phyloP scores from a whole-genome alignment of 1,140 invertebrate species.

The Trichoplusia ni region DNA sequence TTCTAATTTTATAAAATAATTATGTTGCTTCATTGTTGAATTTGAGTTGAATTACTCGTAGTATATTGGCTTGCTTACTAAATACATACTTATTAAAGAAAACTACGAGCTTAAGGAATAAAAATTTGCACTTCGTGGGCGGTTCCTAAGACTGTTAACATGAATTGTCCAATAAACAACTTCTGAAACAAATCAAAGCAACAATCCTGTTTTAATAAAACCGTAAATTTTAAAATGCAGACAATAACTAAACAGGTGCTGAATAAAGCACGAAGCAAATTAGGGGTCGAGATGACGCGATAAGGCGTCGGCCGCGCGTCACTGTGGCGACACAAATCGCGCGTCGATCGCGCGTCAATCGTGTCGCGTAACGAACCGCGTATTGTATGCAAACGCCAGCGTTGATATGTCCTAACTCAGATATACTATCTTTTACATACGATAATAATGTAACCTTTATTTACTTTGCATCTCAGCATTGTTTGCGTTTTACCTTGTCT shows the following conservation, averaged over 20 bases:
- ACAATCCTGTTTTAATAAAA: constrained; percentile 14
- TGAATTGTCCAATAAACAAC: no score
- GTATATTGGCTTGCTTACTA: no score
- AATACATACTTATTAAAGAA: no score
- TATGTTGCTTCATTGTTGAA: no score
- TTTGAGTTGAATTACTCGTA: no score
- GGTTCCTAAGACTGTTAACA: no score
- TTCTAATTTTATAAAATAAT: not conserved
- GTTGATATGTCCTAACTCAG: constrained; percentile 19
- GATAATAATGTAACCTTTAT: constrained; percentile 29
- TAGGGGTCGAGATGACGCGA: constrained; percentile 53
- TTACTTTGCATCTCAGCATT: constrained; percentile 9
- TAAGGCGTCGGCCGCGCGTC: constrained; percentile 47
- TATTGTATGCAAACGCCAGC: constrained; percentile 69
- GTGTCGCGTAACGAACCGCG: constrained; percentile 57
- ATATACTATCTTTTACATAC: constrained; percentile 30
- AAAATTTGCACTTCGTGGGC: no score
- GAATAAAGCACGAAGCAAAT: constrained; percentile 60
- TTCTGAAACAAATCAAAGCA: no score
- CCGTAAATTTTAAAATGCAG: constrained; percentile 18
- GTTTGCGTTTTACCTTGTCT: not conserved
- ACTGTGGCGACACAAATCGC: constrained; percentile 38
- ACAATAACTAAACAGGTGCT: constrained; percentile 44
- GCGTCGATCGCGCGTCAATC: constrained; percentile 56
- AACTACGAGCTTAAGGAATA: no score